Evolutionary conservation across 2,888 invertebrate species (phyloP).

Genomic region (Copidosoma aretas): DNA sequence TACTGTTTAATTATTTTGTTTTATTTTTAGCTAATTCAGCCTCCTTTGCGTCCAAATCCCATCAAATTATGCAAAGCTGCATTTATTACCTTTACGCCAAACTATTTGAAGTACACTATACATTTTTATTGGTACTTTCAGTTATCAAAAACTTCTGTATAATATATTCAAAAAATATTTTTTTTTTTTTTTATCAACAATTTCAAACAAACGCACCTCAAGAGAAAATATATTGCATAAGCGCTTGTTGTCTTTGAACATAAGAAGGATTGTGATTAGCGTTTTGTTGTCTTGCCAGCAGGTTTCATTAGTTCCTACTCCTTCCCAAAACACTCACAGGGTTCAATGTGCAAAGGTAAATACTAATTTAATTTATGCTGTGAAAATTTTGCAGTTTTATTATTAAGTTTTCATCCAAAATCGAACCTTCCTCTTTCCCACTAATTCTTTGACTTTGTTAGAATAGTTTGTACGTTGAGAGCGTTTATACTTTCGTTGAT

Average conservation of each 20-base stretch:
- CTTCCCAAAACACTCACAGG: conserved; percentile 64
- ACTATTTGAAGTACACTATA: no score
- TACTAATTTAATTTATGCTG: conserved; percentile 31
- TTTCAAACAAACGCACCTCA: no score
- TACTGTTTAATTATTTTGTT: conserved; percentile 11
- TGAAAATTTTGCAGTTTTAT: conserved; percentile 12
- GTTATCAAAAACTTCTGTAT: no score
- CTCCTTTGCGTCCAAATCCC: no score
- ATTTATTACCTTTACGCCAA: neutral
- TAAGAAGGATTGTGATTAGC: conserved; percentile 48
- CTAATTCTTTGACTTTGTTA: neutral
- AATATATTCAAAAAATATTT: neutral
- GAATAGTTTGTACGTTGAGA: no score
- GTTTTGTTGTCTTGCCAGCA: conserved; percentile 61
- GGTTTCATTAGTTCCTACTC: conserved; percentile 61
- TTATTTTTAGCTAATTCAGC: neutral
- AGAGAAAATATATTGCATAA: no score
- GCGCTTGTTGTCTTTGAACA: no score
- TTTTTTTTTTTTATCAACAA: neutral
- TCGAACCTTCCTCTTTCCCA: conserved; percentile 18
- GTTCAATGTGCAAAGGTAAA: conserved; percentile 70
- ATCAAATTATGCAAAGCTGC: neutral
- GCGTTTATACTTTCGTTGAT: no score
- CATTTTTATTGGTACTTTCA: no score
- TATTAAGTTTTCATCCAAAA: conserved; percentile 1